A percentile compares a stretch with the other conserved stretches of the same genome.
Conservation (phyloP, 2,113 vertebrate genomes). For the Mesoclemmys tuberculata region DNA sequence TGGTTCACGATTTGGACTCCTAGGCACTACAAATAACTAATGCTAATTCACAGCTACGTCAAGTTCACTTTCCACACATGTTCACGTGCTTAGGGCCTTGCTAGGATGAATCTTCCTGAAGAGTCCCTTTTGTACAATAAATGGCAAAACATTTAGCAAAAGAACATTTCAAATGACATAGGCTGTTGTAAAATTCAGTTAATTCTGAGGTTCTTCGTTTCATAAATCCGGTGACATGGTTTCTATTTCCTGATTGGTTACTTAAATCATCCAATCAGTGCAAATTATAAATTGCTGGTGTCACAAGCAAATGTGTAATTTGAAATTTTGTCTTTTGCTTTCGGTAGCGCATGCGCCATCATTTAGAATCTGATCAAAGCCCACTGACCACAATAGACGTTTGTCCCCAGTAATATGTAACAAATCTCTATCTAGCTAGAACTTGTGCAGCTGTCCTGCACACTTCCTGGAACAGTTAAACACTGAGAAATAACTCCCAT, state of each 20-base stretch:
- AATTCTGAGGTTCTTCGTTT: neutral
- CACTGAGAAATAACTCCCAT: constrained; percentile 9
- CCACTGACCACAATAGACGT: neutral
- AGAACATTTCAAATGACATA: neutral
- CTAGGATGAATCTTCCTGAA: neutral
- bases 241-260: accelerated
- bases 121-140: neutral
- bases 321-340: neutral
- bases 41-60: neutral
- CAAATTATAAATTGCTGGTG: neutral
- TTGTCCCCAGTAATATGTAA: neutral
- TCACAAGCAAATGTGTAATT: neutral
- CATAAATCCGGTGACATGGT: neutral
- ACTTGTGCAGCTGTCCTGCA: neutral
- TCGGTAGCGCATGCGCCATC: too few relatives aligned
- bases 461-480: neutral
- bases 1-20: neutral
- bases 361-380: neutral
- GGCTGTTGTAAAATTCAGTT: neutral
- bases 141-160: accelerated
- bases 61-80: neutral
- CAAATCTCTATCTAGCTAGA: neutral
- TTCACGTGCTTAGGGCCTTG: neutral
- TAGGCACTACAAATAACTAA: neutral
- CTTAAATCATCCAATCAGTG: neutral